Evolutionary conservation across 2,113 vertebrate genomes (phyloP).

Genomic region (Tringa solitaria): DNA sequence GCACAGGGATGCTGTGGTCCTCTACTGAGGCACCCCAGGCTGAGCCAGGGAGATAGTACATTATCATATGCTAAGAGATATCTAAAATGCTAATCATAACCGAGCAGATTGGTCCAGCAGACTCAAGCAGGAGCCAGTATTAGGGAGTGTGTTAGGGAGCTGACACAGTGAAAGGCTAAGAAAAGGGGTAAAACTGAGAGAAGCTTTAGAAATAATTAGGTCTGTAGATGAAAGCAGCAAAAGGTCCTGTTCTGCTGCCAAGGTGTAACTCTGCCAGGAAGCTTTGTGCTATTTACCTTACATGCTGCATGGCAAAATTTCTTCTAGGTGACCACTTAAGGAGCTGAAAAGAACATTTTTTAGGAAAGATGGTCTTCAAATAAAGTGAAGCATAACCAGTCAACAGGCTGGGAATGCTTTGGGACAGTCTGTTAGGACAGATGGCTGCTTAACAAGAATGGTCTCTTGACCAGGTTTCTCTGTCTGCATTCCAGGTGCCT

Average conservation of each 20-base stretch:
- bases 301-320: background rate
- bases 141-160: background rate
- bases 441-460: conserved; percentile 58
- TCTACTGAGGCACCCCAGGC: background rate
- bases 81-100: background rate
- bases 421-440: conserved; percentile 52
- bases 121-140: background rate
- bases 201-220: background rate
- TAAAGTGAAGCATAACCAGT: background rate
- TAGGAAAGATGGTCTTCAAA: background rate
- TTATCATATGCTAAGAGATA: background rate
- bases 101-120: background rate
- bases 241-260: background rate
- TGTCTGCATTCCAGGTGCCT: conserved; percentile 31
- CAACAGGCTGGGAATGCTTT: conserved; percentile 22
- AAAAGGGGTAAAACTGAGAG: background rate
- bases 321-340: background rate
- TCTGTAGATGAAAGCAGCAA: background rate
- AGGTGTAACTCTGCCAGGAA: background rate
- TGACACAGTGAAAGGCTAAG: background rate
- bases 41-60: fast-evolving
- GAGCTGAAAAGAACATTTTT: background rate
- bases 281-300: background rate
- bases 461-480: conserved; percentile 53
- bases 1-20: background rate